phyloP scores from a whole-genome alignment of 2,888 invertebrate species.

The Synergus umbraculus region DNA sequence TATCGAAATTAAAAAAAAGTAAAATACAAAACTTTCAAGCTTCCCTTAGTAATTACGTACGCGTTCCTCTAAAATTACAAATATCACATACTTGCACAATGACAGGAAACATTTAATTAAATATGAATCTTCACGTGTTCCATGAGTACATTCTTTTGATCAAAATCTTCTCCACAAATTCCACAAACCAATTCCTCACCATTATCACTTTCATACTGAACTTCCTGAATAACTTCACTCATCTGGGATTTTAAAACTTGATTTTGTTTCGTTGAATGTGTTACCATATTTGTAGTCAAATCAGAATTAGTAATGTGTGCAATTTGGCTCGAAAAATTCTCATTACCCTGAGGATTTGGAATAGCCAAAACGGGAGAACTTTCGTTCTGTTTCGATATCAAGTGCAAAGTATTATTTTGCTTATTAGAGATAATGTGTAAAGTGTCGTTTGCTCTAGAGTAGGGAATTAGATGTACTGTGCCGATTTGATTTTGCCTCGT shows the following conservation, averaged over 20 bases:
- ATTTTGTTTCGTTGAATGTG: constrained; percentile 4
- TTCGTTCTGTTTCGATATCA: constrained; percentile 71
- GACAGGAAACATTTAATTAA: constrained; percentile 59
- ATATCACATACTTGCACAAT: constrained; percentile 33
- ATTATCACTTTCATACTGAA: constrained; percentile 65
- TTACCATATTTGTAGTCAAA: constrained; percentile 56
- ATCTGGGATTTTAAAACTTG: constrained; percentile 43
- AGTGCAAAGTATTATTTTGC: constrained; percentile 67
- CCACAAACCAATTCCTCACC: constrained; percentile 72
- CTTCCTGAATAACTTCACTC: constrained; percentile 59
- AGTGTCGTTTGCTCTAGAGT: constrained; percentile 57
- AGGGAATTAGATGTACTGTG: constrained; percentile 65
- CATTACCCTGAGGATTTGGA: constrained; percentile 68
- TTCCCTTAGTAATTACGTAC: not conserved
- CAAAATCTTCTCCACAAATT: constrained; percentile 75
- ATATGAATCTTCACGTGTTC: constrained; percentile 76
- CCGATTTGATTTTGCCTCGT: constrained; percentile 58
- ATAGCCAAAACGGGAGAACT: constrained; percentile 68
- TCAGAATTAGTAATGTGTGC: constrained; percentile 57
- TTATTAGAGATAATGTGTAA: constrained; percentile 54
- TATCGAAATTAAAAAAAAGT: too few relatives aligned
- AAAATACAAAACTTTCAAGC: not conserved
- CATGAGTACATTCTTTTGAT: constrained; percentile 72
- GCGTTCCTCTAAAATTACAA: not conserved
- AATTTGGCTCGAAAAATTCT: constrained; percentile 69